Evolutionary conservation across 2,888 invertebrate genomes (phyloP), one percentile per base, ranked within the genome.

Genomic region (Temnothorax ravouxi): DNA sequence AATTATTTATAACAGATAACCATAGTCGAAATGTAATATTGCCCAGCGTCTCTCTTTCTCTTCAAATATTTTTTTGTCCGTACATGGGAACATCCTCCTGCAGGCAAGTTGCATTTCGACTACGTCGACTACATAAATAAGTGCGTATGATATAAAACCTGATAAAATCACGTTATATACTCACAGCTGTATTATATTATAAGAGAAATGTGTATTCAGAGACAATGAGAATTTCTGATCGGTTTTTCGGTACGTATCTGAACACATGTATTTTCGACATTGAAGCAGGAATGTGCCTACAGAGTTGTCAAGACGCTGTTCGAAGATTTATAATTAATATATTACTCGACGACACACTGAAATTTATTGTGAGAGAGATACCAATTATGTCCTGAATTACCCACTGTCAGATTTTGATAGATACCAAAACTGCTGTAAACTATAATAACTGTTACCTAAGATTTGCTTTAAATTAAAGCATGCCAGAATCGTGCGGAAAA

Each of bases 241-340:
- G 85, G 67, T 76, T 84, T 85, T 84, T 86, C 80, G 66, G 54
- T 83, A 81, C 80, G 77, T 88, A 84, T 89, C 82, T 41, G 54
- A 81, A 79, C 54, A 81, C 82, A 83, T 83, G 69, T 88, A 90
- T 88, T 90, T 87, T 88, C 84, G 66, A 88, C 85, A 86, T 89
- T 86, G 69, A 83, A 62, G 74, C 71, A 81, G 84, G 84, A 88
- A 87, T 87, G 88, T 90, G 86, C 88, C 90, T 90, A 88, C 88
- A 86, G 84, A 90, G 87, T 90, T 85, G 64, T 81, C 83, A 64
- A 71, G 75, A 69, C 64, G 69, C 69, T 74, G 50, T 84, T 75
- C 15, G 74, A 77, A 82, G 64, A 62, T 80, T 34, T 79, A 15
- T 82, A 76, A 15, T 82, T 82, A 76, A 15, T 82, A 76, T 82